A percentile compares a stretch with the other conserved stretches of the same genome.
These are phyloP conservation scores for Brevipalpus yothersi DNA, from an alignment of 1,140 invertebrate genomes.

Conservation along the genomic window DNA sequence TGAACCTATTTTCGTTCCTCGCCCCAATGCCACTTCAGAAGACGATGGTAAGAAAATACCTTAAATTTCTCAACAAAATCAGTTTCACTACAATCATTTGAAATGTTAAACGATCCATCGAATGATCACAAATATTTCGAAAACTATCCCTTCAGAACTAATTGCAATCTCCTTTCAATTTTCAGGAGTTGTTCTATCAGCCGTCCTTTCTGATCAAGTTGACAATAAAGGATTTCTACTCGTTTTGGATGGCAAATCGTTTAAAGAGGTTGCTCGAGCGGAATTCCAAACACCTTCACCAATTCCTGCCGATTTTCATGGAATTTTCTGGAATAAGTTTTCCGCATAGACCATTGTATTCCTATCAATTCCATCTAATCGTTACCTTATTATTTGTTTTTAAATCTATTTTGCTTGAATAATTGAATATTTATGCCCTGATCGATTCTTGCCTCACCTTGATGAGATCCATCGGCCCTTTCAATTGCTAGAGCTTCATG, in stretches of 20 bases:
- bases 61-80: too few species aligned
- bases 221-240: not conserved
- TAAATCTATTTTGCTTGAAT: too few species aligned
- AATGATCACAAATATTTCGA: too few species aligned
- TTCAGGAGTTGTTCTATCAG: slow-evolving; percentile 6
- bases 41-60: slow-evolving; percentile 17
- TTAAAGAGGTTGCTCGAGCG: not conserved
- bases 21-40: slow-evolving; percentile 15
- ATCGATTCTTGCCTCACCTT: too few species aligned
- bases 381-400: too few species aligned
- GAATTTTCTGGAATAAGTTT: slow-evolving; percentile 7
- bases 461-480: too few species aligned
- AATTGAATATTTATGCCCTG: too few species aligned
- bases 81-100: too few species aligned
- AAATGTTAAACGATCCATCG: too few species aligned
- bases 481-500: too few species aligned
- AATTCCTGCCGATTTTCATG: slow-evolving; percentile 15
- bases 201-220: not conserved
- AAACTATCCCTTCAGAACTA: not conserved
- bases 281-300: slow-evolving; percentile 6
- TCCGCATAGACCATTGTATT: too few species aligned
- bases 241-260: slow-evolving; percentile 1
- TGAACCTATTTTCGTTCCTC: slow-evolving; percentile 18
- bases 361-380: too few species aligned
- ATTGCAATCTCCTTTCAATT: not conserved